A percentile compares a stretch with the other conserved stretches of the same genome.
Conservation (phyloP, 1,140 invertebrate species). For the Drosophila chauvacae region DNA sequence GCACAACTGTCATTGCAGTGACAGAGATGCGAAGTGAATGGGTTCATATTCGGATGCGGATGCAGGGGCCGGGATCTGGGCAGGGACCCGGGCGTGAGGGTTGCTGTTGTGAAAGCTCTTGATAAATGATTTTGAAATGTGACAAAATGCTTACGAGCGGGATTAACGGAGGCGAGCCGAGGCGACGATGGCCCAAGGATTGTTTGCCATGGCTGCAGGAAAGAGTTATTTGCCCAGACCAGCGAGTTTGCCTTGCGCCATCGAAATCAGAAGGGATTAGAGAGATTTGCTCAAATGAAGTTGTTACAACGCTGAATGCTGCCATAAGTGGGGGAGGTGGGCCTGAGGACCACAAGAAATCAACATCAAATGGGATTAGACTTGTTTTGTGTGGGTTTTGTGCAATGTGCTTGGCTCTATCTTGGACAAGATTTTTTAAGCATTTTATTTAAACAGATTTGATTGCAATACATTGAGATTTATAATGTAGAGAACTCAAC, state of each 20-base stretch:
- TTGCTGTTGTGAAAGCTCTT: constrained; percentile 78
- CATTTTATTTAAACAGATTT: neutral
- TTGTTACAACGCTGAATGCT: constrained; percentile 44
- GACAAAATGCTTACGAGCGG: constrained; percentile 82
- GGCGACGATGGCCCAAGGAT: constrained; percentile 32
- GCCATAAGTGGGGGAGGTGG: neutral
- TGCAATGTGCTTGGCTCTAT: neutral
- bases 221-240: constrained; percentile 53
- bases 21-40: constrained; percentile 65
- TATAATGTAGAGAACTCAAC: neutral
- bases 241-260: constrained; percentile 32
- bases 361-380: constrained; percentile 1
- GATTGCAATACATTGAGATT: neutral
- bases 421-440: neutral
- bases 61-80: neutral
- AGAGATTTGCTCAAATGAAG: constrained; percentile 67
- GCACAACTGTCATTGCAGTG: constrained; percentile 79
- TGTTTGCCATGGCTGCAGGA: constrained; percentile 25
- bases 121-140: constrained; percentile 83
- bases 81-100: constrained; percentile 53
- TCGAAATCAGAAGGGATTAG: constrained; percentile 56
- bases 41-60: constrained; percentile 30
- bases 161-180: constrained; percentile 63
- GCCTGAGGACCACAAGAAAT: constrained; percentile 3
- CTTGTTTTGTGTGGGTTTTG: constrained; percentile 7